Base-by-base conservation (phyloP, 2,797 vertebrate species). In the Crax fasciolata region DNA sequence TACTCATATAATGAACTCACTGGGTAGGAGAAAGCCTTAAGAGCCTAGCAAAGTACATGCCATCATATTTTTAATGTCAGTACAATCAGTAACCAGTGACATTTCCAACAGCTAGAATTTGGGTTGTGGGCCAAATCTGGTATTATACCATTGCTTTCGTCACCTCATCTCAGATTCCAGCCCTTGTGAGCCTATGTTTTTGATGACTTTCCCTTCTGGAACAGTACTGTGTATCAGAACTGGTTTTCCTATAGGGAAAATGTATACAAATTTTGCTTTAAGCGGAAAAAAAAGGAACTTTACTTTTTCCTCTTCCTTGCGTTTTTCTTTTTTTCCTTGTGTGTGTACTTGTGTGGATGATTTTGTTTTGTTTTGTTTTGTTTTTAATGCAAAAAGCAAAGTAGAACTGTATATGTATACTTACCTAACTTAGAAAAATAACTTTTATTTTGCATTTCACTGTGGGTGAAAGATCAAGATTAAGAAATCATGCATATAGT, bases 271-370 rank as follows among this genome's bases (percentile, higher is more conserved):
- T 4, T 44, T 7, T 63, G 11, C 44, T 72, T 59, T 32, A 5
- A 83, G 13, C 13, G 54, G 48, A 51, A 55, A 90, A 79, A 43
- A 10, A 35, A 8, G 35, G 35, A 35, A 35, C 35, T 35, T 35
- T 35, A 35, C 2, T 43, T 76, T 43, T 89, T 52, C 17, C 18
- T 51, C 30, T 85, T 79, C 8, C 5, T 54, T 77, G 11, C 1
- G 1, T 2, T 27, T 72, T 30, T 67, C 9, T 43, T 15, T 1
- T 38, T 55, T 19, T 43, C 35, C 1, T 11, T 74, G 71, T 6
- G 8, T 1, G 9, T 77, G 13, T 9, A 61, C 48, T 59, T 0
- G 14, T 3, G 2, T 2, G 1, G 23, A 52, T 30, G 62, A 55
- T 8, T 54, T 16, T 1, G 30, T 55, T 19, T 51, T 43, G 1